Evolutionary conservation across 2,888 invertebrate genomes (phyloP).

Genomic region (Platerodrilus igneus): DNA sequence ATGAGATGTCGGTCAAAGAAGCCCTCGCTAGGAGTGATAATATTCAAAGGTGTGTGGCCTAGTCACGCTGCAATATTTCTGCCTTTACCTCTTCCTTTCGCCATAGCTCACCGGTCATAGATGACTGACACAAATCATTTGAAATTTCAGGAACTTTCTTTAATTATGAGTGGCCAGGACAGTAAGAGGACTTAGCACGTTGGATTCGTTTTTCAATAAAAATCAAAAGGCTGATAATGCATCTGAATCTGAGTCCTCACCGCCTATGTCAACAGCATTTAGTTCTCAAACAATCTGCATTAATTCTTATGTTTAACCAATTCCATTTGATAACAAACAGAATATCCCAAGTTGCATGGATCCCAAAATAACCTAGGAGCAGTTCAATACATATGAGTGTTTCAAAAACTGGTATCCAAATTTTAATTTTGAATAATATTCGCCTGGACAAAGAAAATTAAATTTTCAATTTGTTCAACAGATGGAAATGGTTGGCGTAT

Average conservation of each 20-base stretch:
- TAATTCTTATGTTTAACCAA: constrained; percentile 1
- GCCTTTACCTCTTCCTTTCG: too few species aligned
- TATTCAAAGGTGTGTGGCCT: too few species aligned
- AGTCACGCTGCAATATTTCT: too few species aligned
- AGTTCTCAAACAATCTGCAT: constrained; percentile 3
- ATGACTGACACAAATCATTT: constrained; percentile 5
- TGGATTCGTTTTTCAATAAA: constrained; percentile 4
- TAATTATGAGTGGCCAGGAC: constrained; percentile 5
- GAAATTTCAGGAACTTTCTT: constrained; percentile 5
- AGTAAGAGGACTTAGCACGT: constrained; percentile 4
- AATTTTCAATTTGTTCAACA: constrained; percentile 4
- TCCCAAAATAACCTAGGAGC: neutral
- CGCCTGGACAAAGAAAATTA: constrained; percentile 7
- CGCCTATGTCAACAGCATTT: constrained; percentile 4
- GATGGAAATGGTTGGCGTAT: constrained; percentile 4
- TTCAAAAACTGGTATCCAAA: constrained; percentile 7
- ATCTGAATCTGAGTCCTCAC: constrained; percentile 3
- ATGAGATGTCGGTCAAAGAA: too few species aligned
- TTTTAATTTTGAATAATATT: constrained; percentile 2
- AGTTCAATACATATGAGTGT: constrained; percentile 5
- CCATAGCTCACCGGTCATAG: too few species aligned
- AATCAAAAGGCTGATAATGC: constrained; percentile 3
- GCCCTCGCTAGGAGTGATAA: too few species aligned
- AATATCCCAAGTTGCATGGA: constrained; percentile 2
- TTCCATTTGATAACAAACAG: neutral